Evolutionary conservation across 2,113 vertebrate genomes (phyloP), one percentile per base, ranked within the genome.

Genomic region (Ochotona princeps): DNA sequence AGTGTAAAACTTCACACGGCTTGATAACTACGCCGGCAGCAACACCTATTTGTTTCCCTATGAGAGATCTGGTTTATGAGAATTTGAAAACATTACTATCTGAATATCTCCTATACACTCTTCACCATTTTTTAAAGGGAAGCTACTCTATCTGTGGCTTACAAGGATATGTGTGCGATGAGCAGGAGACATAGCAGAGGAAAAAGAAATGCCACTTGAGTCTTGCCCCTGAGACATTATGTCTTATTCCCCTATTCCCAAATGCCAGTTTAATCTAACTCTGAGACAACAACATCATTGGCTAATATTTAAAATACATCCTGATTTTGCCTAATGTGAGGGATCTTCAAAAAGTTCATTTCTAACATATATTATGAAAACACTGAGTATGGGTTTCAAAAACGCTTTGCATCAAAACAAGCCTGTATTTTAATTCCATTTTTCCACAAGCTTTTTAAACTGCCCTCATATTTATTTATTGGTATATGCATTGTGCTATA

Each of bases 11-110:
- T 76, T 76, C 44, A 4, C 2, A 26, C 17, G n/a, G 35, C 17
- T 21, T 83, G 70, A 78, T 32, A 78, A 54, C 47, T 67, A 49
- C 80, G 82, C 63, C 84, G 87, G 89, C 49, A 84, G 80, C 72
- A 49, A 14, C 78, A 35, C 54, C 30, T 95, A 66, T 35, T 93
- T 87, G 26, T 76, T 66, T 65, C 76, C 87, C 73, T 67, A 57
- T 60, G 76, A 17, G 25, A 67, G 14, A 65, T 30, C 38, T 28
- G 5, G 13, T 44, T 92, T 17, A 38, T 12, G 8, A 73, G 66
- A 91, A 54, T 54, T 73, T 70, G n/a, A 87, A 76, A 49, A 47
- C n/a, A 28, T 72, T 67, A 76, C 26, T 57, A 14, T 32, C 84
- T 54, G 6, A 75, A 15, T 74, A 69, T 72, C 61, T 83, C 54